These are phyloP conservation scores for Aplochiton taeniatus DNA, from an alignment of 2,797 vertebrate species.

Conservation along the genomic window DNA sequence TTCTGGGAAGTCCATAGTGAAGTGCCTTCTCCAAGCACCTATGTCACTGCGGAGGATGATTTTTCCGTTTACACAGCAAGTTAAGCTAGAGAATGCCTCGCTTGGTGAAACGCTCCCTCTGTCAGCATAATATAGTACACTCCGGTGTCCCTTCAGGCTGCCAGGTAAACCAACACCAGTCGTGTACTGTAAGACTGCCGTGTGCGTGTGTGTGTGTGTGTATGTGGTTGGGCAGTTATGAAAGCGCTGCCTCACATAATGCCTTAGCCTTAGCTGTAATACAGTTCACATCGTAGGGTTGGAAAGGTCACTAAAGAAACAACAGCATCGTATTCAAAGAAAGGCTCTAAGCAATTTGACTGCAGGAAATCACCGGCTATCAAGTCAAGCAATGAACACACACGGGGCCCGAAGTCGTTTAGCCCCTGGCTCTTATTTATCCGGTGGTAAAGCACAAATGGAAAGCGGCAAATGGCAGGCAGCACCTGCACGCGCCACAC, in stretches of 20 bases:
- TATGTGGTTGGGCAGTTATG: too few species aligned
- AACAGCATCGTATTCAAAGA: slow-evolving; percentile 12
- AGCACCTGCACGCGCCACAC: slow-evolving; percentile 41
- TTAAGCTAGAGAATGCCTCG: slow-evolving; percentile 48
- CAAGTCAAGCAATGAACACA: slow-evolving; percentile 47
- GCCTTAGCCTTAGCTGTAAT: slow-evolving; percentile 25
- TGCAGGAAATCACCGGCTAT: slow-evolving; percentile 47
- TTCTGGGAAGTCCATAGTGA: slow-evolving; percentile 47
- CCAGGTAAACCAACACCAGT: slow-evolving; percentile 49
- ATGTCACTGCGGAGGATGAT: slow-evolving; percentile 49
- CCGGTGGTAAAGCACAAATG: slow-evolving; percentile 59
- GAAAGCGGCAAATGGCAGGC: slow-evolving; percentile 57
- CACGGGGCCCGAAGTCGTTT: slow-evolving; percentile 28
- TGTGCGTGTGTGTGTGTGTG: background rate
- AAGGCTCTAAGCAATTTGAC: slow-evolving; percentile 37
- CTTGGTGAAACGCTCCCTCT: slow-evolving; percentile 32
- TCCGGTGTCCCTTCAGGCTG: slow-evolving; percentile 37
- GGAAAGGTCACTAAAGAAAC: slow-evolving; percentile 48
- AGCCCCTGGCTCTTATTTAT: slow-evolving; percentile 60
- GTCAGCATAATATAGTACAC: slow-evolving; percentile 49
- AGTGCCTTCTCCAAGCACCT: slow-evolving; percentile 52
- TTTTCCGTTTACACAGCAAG: slow-evolving; percentile 51
- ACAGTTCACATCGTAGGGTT: slow-evolving; percentile 44
- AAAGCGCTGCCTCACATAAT: slow-evolving; percentile 36
- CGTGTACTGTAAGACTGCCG: slow-evolving; percentile 28